A percentile compares a stretch with the other conserved stretches of the same genome.
phyloP scores from a whole-genome alignment of 2,888 invertebrate genomes.

The Nyleta sp. region DNA sequence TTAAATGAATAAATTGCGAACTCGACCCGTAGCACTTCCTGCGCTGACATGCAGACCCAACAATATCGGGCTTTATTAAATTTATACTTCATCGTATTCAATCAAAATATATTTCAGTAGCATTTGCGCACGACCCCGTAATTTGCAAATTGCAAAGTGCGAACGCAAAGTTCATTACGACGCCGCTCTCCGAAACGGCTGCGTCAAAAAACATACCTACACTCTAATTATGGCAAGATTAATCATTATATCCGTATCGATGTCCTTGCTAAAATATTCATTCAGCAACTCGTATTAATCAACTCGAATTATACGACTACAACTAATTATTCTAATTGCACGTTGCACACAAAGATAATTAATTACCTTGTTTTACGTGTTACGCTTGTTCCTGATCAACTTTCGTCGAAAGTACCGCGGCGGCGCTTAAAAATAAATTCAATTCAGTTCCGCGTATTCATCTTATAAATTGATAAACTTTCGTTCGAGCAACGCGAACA shows the following conservation, averaged over 20 bases:
- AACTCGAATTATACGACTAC: constrained; percentile 31
- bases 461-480: background rate
- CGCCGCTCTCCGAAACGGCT: background rate
- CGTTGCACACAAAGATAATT: constrained; percentile 35
- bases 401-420: constrained; percentile 21
- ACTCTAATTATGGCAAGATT: constrained; percentile 29
- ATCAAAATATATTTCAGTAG: constrained; percentile 48
- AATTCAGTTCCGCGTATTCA: background rate
- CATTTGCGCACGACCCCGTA: constrained; percentile 1
- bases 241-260: constrained; percentile 34
- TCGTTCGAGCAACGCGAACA: too few relatives aligned
- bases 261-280: constrained; percentile 36
- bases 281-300: constrained; percentile 30
- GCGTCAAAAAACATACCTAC: constrained; percentile 8
- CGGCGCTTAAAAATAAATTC: constrained; percentile 1
- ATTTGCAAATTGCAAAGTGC: constrained; percentile 26
- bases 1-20: constrained; percentile 61
- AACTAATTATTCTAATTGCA: constrained; percentile 49
- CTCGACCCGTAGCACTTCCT: constrained; percentile 52
- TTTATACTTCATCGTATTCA: constrained; percentile 42
- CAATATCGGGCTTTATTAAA: constrained; percentile 49
- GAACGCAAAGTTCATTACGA: constrained; percentile 25
- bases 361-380: constrained; percentile 25
- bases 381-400: constrained; percentile 26
- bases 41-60: constrained; percentile 19